Conservation (phyloP, 2,113 vertebrate genomes). For the Alexandromys fortis region DNA sequence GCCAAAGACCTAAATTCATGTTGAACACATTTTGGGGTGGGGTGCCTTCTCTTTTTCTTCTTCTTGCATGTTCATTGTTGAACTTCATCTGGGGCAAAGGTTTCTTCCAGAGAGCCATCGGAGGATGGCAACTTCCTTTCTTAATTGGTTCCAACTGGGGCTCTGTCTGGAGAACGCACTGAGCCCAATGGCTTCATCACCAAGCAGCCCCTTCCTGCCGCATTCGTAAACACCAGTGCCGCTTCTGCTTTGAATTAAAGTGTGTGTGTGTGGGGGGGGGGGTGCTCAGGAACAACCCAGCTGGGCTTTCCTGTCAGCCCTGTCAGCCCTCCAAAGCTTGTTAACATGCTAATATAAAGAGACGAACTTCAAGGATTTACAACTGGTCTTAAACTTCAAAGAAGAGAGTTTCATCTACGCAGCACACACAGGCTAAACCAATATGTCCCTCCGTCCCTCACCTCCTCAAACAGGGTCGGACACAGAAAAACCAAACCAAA, state of each 20-base stretch:
- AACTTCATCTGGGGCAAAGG: constrained; percentile 84
- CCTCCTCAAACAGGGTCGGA: not conserved
- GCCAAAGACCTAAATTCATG: not conserved
- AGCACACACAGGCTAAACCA: constrained; percentile 44
- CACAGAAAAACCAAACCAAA: constrained; percentile 51
- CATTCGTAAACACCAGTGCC: constrained; percentile 85
- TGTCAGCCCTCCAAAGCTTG: constrained; percentile 89
- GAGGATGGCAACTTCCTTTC: constrained; percentile 87
- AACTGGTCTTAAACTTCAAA: constrained; percentile 91
- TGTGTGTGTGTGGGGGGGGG: constrained; percentile 41
- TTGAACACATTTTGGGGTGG: not conserved
- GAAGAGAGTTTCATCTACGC: constrained; percentile 77
- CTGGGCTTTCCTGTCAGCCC: constrained; percentile 88
- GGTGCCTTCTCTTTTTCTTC: not conserved
- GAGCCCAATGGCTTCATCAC: constrained; percentile 81
- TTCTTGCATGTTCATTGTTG: constrained; percentile 71
- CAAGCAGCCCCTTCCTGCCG: constrained; percentile 84
- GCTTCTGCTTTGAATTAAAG: constrained; percentile 89
- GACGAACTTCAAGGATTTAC: constrained; percentile 90
- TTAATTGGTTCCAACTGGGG: constrained; percentile 89
- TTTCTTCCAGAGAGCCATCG: constrained; percentile 84
- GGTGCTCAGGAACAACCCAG: constrained; percentile 85
- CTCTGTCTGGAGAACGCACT: constrained; percentile 79
- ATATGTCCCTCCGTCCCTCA: not conserved
- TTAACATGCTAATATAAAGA: constrained; percentile 91